Conservation (phyloP, 1,140 invertebrate species). For the Phenacoccus solenopsis region DNA sequence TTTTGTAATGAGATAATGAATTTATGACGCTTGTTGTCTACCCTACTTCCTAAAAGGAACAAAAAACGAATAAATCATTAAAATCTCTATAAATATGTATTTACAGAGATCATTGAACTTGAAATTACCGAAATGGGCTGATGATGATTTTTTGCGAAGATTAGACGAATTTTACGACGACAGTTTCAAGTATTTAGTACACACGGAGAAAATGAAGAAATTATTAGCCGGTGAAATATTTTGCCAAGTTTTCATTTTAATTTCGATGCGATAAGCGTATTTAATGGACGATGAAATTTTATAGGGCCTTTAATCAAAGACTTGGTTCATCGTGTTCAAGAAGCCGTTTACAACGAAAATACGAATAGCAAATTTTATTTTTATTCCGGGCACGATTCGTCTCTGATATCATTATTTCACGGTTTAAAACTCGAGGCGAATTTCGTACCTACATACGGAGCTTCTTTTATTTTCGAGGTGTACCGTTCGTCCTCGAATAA, state of each 20-base stretch:
- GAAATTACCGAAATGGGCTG: background rate
- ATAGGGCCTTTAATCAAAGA: background rate
- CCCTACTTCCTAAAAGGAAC: too few species aligned
- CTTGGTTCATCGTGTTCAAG: background rate
- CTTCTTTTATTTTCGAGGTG: background rate
- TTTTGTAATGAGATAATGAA: too few species aligned
- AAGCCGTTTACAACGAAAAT: background rate
- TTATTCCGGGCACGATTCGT: background rate
- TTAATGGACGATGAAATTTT: too few species aligned
- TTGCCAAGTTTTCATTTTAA: too few species aligned
- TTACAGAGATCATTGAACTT: background rate
- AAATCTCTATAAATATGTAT: too few species aligned
- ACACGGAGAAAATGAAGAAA: background rate
- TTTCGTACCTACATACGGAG: background rate
- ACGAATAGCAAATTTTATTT: background rate
- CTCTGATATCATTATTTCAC: background rate
- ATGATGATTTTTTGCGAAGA: background rate
- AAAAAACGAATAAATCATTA: too few species aligned
- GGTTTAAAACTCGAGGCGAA: background rate
- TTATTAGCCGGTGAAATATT: background rate
- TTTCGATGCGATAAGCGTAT: too few species aligned
- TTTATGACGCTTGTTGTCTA: too few species aligned
- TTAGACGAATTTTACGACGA: background rate
- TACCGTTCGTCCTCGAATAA: background rate
- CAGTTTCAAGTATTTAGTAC: background rate